Evolutionary conservation across 2,797 vertebrate species (phyloP).

Genomic region (Eulemur rubriventer): DNA sequence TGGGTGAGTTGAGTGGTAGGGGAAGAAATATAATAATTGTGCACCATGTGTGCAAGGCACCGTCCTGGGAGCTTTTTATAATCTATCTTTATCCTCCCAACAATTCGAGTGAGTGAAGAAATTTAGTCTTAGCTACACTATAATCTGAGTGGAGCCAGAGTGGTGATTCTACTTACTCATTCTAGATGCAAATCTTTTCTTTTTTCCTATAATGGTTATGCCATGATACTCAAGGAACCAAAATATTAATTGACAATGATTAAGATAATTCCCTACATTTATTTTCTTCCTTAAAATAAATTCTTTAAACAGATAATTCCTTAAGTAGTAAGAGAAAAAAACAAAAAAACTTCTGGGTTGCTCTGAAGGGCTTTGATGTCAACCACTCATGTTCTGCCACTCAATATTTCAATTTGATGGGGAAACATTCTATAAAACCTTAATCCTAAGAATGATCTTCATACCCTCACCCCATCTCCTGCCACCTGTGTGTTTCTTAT

Average conservation of each 20-base stretch:
- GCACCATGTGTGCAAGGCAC: background rate
- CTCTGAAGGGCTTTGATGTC: background rate
- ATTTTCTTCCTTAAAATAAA: too few species aligned
- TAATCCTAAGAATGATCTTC: background rate
- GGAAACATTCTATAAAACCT: background rate
- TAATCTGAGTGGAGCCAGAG: background rate
- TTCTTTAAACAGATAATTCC: background rate
- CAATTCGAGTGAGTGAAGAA: background rate
- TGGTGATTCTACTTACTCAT: background rate
- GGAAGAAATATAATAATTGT: background rate
- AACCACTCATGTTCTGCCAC: background rate
- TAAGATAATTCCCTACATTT: background rate
- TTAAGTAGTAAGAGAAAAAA: background rate
- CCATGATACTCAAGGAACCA: background rate
- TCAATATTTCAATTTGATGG: background rate
- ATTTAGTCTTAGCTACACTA: background rate
- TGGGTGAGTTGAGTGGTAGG: background rate
- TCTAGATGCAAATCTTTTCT: background rate
- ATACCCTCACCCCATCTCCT: background rate
- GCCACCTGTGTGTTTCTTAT: background rate
- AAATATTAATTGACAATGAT: background rate
- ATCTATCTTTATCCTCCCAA: background rate
- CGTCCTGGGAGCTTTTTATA: background rate
- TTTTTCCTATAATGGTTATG: background rate
- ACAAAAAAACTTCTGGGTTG: background rate